Evolutionary conservation across 2,888 invertebrate genomes (phyloP).

Genomic region (Spicauda simplicius): DNA sequence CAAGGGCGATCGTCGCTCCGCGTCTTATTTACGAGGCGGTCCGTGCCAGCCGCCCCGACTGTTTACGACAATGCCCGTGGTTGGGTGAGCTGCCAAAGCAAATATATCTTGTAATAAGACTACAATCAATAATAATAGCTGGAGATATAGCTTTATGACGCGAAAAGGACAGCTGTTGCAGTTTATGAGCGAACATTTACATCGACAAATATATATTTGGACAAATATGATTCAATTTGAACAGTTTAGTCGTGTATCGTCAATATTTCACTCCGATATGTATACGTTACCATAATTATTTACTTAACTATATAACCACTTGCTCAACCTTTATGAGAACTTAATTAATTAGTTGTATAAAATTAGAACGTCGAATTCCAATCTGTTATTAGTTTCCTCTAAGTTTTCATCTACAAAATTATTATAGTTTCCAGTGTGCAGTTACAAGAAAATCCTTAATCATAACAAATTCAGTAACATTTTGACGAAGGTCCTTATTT

Average conservation of each 20-base stretch:
- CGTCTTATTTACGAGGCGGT: slow-evolving; percentile 69
- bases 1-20: slow-evolving; percentile 43
- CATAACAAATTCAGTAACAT: background rate
- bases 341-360: too few relatives aligned
- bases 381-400: too few relatives aligned
- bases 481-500: background rate
- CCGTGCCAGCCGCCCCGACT: slow-evolving; percentile 61
- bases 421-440: too few relatives aligned
- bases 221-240: too few relatives aligned
- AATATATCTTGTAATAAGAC: slow-evolving; percentile 37
- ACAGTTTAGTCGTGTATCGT: too few relatives aligned
- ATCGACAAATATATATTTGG: background rate
- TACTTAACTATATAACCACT: too few relatives aligned
- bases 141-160: slow-evolving; percentile 15
- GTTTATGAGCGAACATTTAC: background rate
- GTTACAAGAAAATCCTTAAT: too few relatives aligned
- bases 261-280: too few relatives aligned
- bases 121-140: slow-evolving; percentile 37
- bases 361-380: too few relatives aligned
- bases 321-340: too few relatives aligned
- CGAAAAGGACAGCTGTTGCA: slow-evolving; percentile 1
- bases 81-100: slow-evolving; percentile 36
- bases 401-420: too few relatives aligned
- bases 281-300: too few relatives aligned
- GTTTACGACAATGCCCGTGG: slow-evolving; percentile 56